Evolutionary conservation across 2,888 invertebrate species (phyloP).

Genomic region (Aricia artaxerxes): DNA sequence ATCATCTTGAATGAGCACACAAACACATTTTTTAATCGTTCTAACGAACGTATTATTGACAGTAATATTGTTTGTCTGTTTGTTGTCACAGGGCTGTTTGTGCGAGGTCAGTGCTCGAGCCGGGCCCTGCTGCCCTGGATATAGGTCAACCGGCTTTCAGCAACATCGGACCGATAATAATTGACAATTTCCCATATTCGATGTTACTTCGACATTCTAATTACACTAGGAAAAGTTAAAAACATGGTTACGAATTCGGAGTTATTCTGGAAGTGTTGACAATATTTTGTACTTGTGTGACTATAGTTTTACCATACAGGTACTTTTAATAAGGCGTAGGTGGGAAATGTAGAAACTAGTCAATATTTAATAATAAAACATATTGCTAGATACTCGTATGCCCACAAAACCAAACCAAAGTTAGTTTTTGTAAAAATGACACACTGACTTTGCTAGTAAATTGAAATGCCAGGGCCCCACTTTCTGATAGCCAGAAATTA

Average conservation of each 20-base stretch:
- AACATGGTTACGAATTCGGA: not conserved
- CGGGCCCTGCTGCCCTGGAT: not conserved
- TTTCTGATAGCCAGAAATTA: no score
- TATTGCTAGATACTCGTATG: no score
- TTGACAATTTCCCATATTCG: not conserved
- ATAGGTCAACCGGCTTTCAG: constrained; percentile 13
- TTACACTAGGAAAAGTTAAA: not conserved
- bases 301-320: no score
- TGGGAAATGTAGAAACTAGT: not conserved
- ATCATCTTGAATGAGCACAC: not conserved
- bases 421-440: no score
- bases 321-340: no score
- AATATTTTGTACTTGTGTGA: not conserved
- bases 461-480: no score
- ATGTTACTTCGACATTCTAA: not conserved
- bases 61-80: constrained; percentile 8
- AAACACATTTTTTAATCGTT: not conserved
- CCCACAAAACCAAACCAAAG: no score
- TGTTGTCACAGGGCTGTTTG: not conserved
- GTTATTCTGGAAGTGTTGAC: not conserved
- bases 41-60: not conserved
- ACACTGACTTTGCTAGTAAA: no score
- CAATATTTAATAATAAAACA: no score
- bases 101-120: not conserved
- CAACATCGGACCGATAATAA: not conserved